Evolutionary conservation across 2,797 vertebrate genomes (phyloP).

Genomic region (Melanotaenia nigrans): DNA sequence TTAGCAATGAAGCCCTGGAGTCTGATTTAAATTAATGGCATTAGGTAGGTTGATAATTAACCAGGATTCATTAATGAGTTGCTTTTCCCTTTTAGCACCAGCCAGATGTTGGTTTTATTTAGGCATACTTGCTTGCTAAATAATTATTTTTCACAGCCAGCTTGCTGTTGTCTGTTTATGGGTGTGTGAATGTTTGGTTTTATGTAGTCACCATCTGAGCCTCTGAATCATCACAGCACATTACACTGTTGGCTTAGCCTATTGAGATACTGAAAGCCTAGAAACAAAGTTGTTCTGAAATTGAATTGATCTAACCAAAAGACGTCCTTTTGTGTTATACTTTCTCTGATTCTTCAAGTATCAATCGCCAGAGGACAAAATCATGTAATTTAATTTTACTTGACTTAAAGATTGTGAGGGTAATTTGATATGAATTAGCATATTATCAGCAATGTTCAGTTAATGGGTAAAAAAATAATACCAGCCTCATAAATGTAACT

Average conservation of each 20-base stretch:
- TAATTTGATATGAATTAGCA: too few relatives aligned
- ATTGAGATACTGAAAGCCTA: background rate
- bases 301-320: constrained; percentile 33
- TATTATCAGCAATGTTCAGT: constrained; percentile 2
- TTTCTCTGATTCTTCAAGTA: constrained; percentile 11
- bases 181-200: constrained; percentile 12
- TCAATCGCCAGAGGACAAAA: constrained; percentile 4
- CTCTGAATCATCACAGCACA: background rate
- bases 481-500: background rate
- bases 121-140: constrained; percentile 26
- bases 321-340: constrained; percentile 20
- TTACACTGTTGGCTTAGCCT: background rate
- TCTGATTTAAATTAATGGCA: constrained; percentile 34
- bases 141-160: constrained; percentile 15
- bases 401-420: background rate
- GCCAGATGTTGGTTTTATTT: constrained; percentile 65
- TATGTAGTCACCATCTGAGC: constrained; percentile 12
- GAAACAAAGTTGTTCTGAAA: background rate
- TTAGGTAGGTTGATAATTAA: constrained; percentile 63
- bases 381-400: constrained; percentile 12
- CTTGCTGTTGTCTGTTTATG: constrained; percentile 7
- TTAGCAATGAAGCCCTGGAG: constrained; percentile 23
- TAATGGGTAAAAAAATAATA: background rate
- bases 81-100: constrained; percentile 48
- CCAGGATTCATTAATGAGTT: constrained; percentile 52